Evolutionary conservation across 1,140 invertebrate species (phyloP).

Genomic region (Lucilia sericata): DNA sequence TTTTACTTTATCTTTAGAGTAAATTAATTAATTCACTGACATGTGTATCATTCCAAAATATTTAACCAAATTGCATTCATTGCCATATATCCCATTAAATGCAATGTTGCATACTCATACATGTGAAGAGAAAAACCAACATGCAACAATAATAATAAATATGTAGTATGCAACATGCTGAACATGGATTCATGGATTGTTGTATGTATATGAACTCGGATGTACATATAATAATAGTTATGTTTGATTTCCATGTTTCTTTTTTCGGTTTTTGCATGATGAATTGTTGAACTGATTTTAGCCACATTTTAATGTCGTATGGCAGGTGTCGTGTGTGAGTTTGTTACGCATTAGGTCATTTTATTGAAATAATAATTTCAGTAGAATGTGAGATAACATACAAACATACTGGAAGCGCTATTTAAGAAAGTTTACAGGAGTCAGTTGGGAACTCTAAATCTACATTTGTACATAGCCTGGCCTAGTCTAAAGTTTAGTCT

Average conservation of each 20-base stretch:
- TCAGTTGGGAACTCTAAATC: too few relatives aligned
- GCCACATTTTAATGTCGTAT: not conserved
- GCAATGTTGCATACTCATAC: not conserved
- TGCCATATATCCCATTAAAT: not conserved
- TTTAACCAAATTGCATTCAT: not conserved
- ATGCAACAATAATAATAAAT: not conserved
- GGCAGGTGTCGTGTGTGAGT: too few relatives aligned
- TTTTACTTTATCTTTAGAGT: conserved; percentile 40
- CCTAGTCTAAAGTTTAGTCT: too few relatives aligned
- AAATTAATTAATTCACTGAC: conserved; percentile 48
- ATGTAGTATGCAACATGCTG: not conserved
- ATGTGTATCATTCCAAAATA: conserved; percentile 32
- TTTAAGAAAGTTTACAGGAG: too few relatives aligned
- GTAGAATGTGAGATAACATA: too few relatives aligned
- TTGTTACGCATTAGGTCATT: too few relatives aligned
- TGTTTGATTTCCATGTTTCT: not conserved
- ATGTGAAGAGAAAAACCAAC: not conserved
- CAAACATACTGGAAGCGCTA: too few relatives aligned
- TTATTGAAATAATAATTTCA: too few relatives aligned
- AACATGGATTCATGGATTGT: too few relatives aligned
- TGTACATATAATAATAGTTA: not conserved
- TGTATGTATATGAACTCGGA: not conserved
- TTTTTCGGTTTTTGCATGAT: not conserved
- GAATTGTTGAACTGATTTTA: not conserved
- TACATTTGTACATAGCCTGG: too few relatives aligned